Percentiles rank a stretch among this genome's conserved stretches.
These are phyloP conservation scores for Acrocyrtus sp. DNA, from an alignment of 2,888 invertebrate species.

Conservation along the genomic window DNA sequence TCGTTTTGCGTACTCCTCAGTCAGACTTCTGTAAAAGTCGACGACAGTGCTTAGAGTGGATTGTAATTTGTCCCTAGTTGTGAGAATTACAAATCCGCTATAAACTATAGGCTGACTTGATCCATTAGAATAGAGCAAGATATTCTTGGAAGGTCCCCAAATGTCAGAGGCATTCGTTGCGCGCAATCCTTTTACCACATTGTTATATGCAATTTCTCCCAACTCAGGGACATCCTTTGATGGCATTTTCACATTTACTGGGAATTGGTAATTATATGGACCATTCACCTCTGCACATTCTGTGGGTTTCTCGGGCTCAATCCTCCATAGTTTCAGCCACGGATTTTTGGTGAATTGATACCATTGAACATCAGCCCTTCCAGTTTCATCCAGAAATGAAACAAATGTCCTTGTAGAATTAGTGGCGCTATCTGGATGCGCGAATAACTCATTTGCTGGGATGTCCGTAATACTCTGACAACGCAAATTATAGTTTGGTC, in stretches of 20 bases:
- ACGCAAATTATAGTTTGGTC: constrained; percentile 34
- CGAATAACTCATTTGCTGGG: constrained; percentile 29
- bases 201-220: constrained; percentile 26
- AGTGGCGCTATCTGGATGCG: constrained; percentile 8
- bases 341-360: constrained; percentile 51
- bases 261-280: constrained; percentile 48
- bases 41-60: constrained; percentile 11
- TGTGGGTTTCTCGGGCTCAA: constrained; percentile 21
- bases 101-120: constrained; percentile 32
- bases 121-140: constrained; percentile 33
- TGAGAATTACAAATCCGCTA: constrained; percentile 29
- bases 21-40: constrained; percentile 19
- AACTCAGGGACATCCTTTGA: constrained; percentile 26
- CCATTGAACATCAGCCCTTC: constrained; percentile 34
- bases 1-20: constrained; percentile 11
- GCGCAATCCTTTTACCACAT: constrained; percentile 21
- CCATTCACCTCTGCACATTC: constrained; percentile 7
- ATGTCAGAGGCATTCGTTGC: constrained; percentile 25
- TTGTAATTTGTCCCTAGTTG: constrained; percentile 27
- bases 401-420: constrained; percentile 24
- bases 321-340: constrained; percentile 44
- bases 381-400: constrained; percentile 27
- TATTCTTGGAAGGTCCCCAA: constrained; percentile 53
- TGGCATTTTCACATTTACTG: constrained; percentile 17
- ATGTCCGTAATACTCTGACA: constrained; percentile 22